These are phyloP conservation scores for Troides oblongomaculatus DNA, from an alignment of 2,888 invertebrate species.

Conservation along the genomic window DNA sequence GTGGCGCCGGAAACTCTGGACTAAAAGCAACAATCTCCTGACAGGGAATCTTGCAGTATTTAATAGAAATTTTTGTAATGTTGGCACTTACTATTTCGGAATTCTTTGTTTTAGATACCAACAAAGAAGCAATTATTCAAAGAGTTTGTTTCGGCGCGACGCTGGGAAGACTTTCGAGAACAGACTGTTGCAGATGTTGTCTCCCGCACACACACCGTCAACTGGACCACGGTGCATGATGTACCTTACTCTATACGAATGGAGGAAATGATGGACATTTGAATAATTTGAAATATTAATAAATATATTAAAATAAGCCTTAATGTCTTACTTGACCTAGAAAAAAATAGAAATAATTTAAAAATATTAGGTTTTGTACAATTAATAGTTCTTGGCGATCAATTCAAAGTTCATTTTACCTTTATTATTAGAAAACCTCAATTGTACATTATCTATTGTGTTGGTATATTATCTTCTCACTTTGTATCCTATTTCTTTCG, in stretches of 20 bases:
- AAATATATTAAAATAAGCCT: conserved; percentile 5
- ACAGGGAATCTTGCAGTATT: too few relatives aligned
- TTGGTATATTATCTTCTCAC: too few relatives aligned
- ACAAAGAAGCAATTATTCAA: conserved; percentile 78
- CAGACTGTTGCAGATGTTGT: conserved; percentile 74
- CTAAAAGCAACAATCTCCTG: too few relatives aligned
- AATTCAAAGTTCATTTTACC: too few relatives aligned
- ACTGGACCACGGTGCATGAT: conserved; percentile 80
- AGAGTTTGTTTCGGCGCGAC: conserved; percentile 74
- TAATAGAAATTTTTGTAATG: background rate
- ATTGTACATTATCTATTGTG: too few relatives aligned
- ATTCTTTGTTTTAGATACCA: conserved; percentile 69
- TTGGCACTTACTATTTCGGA: background rate
- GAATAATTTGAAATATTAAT: conserved; percentile 28
- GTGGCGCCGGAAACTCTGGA: too few relatives aligned
- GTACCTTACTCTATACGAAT: conserved; percentile 83
- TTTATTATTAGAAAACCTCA: too few relatives aligned
- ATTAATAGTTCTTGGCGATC: too few relatives aligned
- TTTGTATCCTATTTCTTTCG: too few relatives aligned
- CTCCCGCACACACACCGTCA: conserved; percentile 68
- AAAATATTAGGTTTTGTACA: too few relatives aligned
- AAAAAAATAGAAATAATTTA: too few relatives aligned
- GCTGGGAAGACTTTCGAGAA: conserved; percentile 79
- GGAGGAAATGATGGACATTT: conserved; percentile 74
- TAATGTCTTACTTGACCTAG: background rate